phyloP scores from a whole-genome alignment of 35 echinoderm and acorn worm species.

The Lytechinus pictus region DNA sequence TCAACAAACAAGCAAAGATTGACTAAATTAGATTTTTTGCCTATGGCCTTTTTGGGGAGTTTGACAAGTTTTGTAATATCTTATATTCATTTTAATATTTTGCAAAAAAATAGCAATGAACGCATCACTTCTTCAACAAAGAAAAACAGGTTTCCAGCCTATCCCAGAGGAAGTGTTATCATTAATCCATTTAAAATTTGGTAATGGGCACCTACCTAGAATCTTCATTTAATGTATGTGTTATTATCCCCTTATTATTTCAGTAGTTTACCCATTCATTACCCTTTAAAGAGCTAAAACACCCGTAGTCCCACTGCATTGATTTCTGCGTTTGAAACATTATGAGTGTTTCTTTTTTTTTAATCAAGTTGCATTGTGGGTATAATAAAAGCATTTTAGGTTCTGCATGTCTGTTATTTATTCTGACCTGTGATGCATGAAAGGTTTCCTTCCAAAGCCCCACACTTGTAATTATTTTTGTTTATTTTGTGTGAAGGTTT shows the following conservation, averaged over 20 bases:
- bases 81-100: no score
- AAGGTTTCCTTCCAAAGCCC: neutral
- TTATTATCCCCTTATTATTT: neutral
- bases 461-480: neutral
- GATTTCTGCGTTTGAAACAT: neutral
- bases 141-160: neutral
- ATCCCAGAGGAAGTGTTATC: neutral
- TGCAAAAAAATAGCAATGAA: neutral
- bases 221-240: neutral
- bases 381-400: neutral
- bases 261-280: neutral
- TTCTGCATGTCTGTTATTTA: neutral
- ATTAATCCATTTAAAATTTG: neutral
- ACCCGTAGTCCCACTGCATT: slow-evolving; percentile 8
- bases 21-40: neutral
- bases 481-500: neutral
- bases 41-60: neutral
- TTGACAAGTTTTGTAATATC: neutral
- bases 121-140: neutral
- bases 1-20: neutral
- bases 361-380: slow-evolving; percentile 11
- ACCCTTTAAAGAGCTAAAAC: neutral
- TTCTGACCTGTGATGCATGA: neutral
- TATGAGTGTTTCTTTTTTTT: neutral
- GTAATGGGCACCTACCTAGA: neutral